phyloP scores from a whole-genome alignment of 2,113 vertebrate genomes.

The Apaloderma vittatum region DNA sequence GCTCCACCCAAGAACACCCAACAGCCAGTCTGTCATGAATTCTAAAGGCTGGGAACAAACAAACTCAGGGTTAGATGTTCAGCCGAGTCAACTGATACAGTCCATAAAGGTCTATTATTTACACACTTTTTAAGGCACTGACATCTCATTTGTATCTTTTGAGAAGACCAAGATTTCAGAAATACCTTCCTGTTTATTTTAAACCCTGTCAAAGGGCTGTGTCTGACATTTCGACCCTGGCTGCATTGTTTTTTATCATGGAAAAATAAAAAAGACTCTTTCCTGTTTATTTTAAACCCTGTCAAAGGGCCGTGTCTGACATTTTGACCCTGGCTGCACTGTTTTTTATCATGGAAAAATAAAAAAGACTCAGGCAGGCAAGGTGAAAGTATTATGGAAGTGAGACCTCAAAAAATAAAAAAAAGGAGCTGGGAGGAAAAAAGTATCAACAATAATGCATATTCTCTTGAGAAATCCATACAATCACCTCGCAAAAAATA shows the following conservation, averaged over 20 bases:
- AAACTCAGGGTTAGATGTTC: background rate
- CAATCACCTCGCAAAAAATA: too few relatives aligned
- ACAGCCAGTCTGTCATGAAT: background rate
- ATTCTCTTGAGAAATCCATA: background rate
- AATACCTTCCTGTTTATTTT: background rate
- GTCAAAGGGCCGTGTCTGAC: background rate
- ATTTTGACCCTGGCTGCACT: background rate
- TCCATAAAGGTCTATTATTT: background rate
- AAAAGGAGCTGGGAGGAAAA: too few relatives aligned
- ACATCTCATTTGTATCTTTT: background rate
- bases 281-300: background rate
- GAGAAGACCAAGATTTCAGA: background rate
- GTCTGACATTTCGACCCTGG: background rate
- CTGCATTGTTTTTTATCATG: too few relatives aligned
- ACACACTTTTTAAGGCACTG: background rate
- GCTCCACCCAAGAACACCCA: background rate
- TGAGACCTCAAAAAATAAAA: background rate
- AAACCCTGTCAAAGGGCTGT: background rate
- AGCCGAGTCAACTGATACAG: background rate
- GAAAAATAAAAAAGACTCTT: too few relatives aligned
- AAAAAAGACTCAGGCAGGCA: background rate
- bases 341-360: too few relatives aligned
- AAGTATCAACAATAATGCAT: rapidly evolving
- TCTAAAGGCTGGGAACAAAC: background rate
- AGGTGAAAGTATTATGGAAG: background rate